phyloP scores from a whole-genome alignment of 2,888 invertebrate genomes.

The Nysson spinosus region DNA sequence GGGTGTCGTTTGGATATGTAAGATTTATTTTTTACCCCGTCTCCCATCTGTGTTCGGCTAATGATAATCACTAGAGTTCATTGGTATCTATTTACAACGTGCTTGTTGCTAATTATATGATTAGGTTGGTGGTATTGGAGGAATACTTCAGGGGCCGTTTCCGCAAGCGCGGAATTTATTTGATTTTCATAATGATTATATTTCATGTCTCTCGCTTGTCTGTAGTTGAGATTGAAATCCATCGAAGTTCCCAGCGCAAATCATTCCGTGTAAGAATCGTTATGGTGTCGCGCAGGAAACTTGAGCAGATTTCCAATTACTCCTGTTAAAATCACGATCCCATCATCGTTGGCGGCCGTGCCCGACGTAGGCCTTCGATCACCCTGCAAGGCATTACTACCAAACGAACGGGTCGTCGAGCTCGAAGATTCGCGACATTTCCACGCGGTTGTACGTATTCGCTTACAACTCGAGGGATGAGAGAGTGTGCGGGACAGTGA shows the following conservation, averaged over 20 bases:
- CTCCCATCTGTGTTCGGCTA: too few species aligned
- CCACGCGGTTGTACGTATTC: conserved; percentile 42
- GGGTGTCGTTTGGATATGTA: too few species aligned
- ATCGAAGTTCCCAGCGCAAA: background rate
- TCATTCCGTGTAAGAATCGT: background rate
- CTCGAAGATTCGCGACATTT: conserved; percentile 51
- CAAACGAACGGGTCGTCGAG: conserved; percentile 48
- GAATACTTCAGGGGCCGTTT: conserved; percentile 13
- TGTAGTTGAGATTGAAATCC: too few species aligned
- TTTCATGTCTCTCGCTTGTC: too few species aligned
- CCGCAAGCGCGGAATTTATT: too few species aligned
- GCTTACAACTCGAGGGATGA: conserved; percentile 16
- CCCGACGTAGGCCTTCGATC: conserved; percentile 54
- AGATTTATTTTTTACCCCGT: too few species aligned
- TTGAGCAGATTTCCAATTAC: conserved; percentile 15
- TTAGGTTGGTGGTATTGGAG: conserved; percentile 18
- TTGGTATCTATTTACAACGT: too few species aligned
- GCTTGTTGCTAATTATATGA: conserved; percentile 1
- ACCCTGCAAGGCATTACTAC: conserved; percentile 42
- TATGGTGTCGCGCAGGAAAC: background rate
- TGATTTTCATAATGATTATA: too few species aligned
- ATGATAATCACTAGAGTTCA: too few species aligned
- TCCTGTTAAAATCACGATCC: conserved; percentile 5
- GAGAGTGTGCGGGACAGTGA: conserved; percentile 5
- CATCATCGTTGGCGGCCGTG: conserved; percentile 8